phyloP scores from a whole-genome alignment of 2,113 vertebrate species.

The Ptychochromis oligacanthus region DNA sequence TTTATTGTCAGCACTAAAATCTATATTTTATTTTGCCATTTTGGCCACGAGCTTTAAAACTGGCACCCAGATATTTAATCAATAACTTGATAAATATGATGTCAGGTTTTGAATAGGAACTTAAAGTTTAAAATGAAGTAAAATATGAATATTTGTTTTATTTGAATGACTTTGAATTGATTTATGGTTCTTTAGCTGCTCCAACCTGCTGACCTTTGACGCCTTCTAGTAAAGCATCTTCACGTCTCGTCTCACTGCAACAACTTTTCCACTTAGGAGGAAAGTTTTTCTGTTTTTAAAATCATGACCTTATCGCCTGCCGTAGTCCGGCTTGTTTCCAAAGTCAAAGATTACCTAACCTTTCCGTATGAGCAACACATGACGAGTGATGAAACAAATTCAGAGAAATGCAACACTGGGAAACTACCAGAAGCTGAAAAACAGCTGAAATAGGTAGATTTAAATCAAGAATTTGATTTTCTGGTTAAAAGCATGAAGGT shows the following conservation, averaged over 20 bases:
- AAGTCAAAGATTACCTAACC: constrained; percentile 11
- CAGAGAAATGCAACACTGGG: constrained; percentile 1
- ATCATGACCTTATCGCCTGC: not conserved
- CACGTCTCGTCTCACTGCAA: not conserved
- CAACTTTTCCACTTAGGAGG: not conserved
- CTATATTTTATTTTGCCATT: too few relatives aligned
- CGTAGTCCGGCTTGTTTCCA: not conserved
- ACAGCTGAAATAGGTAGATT: not conserved
- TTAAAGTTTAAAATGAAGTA: not conserved
- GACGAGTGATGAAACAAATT: not conserved
- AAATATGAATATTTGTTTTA: not conserved
- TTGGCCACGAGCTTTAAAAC: not conserved
- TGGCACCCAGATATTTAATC: not conserved
- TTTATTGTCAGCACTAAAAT: too few relatives aligned
- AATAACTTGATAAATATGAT: not conserved
- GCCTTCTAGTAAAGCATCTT: not conserved
- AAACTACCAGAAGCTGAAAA: not conserved
- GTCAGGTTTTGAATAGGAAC: not conserved
- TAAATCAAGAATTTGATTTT: not conserved
- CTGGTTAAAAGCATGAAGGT: not conserved
- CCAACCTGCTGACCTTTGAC: constrained; percentile 5
- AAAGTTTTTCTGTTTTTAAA: not conserved
- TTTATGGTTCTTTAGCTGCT: too few relatives aligned
- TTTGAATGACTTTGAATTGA: too few relatives aligned
- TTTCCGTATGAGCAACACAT: not conserved